Base-by-base conservation (phyloP, 1,140 invertebrate genomes). In the Adoxophyes honmai region DNA sequence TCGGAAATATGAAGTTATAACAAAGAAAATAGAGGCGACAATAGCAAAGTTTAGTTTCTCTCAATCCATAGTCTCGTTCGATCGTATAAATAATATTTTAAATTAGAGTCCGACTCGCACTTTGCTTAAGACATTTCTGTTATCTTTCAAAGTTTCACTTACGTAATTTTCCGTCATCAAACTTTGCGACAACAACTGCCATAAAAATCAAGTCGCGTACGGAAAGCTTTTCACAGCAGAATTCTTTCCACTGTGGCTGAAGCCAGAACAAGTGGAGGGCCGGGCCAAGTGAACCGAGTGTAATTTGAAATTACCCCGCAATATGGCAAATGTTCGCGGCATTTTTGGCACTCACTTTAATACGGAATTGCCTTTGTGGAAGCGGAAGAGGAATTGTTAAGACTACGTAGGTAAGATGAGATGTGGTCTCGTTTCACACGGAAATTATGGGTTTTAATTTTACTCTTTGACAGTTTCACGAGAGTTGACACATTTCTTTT, bases 251-350 rank as follows among this genome's bases (percentile, higher is more conserved):
- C 21, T 48, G 42, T 48, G 42, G 16, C 42, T 48, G 42, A 48
- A 48, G 16, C 13, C 42, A 48, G 16, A 48, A 48, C 42, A 48
- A 68, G 38, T 35, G 56, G 59, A 64, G 64, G 73, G 75, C 60
- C 48, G 60, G 52, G 62, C 44, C 64, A 63, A 80, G 60, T 74
- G 70, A 74, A 62, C 68, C 76, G 71, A 62, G 70, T 58, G 66
- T 81, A 79, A 81, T 84, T 70, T 69, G 55, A 78, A 80, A 81
- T 81, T 84, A 76, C 69, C 75, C 64, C 59, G 64, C 67, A 68
- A 63, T 64, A 62, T 37, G 37, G 36, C 16, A 18, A 44, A 57
- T 53, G 48, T 60, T 62, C 62, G 59, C 62, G 15, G 38, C 21
- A 44, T 33, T 76, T 72, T 71, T 68, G 78, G 70, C 68, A 75